Base-by-base conservation (phyloP, 1,140 invertebrate species). In the Cyphomyrmex costatus region DNA sequence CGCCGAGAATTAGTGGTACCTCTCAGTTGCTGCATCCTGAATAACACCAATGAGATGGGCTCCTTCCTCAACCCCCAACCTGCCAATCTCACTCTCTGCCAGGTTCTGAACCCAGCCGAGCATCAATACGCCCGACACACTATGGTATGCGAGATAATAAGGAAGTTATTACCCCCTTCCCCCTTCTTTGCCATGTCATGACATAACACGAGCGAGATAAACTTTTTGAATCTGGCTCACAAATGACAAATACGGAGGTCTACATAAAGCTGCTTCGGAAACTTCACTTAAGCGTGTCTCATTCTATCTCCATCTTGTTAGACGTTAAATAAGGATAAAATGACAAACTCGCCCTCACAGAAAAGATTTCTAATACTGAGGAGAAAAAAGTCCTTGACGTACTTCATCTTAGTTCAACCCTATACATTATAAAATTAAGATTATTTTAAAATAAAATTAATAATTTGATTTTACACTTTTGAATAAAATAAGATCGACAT, bases 51-150 rank as follows among this genome's bases (percentile, higher is more conserved):
- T 2, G 95, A 96, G 21, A 92, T 92, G 5, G 93, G 96, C 16
- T 96, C 97, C 0, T 97, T 97, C 94, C 95, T 98, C 53, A 97
- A 98, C 95, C 98, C 98, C 1, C 95, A 96, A 87, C 97, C 98
- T 0, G 91, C 96, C 2, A 97, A 98, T 95, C 94, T 96, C 51
- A 96, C 96, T 0, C 92, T 96, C 61, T 98, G 98, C 89, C 97
- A 98, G 94, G 95, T 97, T 63, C 91, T 97, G 27, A 95, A 96
- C 88, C 95, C 96, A 1, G 95, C 96, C 53, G 94, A 96, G 60
- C 96, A 96, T 89, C 96, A 96, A 90, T 94, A 96, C 83, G 96
- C 96, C 83, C 95, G 97, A 51, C 96, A 97, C 93, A 95, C 95
- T 86, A 94, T 95, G 89, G 96, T 97, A 95, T 92, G 89, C 61